Evolutionary conservation across 2,888 invertebrate species (phyloP).

Genomic region (Fragum fragum): DNA sequence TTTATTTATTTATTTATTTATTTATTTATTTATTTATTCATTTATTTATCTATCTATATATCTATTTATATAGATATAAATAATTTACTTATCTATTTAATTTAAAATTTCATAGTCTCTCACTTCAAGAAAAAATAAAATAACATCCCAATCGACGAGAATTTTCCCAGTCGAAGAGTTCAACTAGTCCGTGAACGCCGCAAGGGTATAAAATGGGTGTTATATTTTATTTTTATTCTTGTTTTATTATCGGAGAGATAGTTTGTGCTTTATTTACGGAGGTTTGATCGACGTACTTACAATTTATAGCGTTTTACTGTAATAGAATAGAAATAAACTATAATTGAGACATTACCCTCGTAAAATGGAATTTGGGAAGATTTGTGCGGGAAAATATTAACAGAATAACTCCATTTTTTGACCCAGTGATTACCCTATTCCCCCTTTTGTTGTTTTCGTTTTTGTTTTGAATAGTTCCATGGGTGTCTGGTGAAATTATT

Average conservation of each 20-base stretch:
- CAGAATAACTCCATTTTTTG: background rate
- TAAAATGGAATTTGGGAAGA: constrained; percentile 36
- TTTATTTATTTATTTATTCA: too few relatives aligned
- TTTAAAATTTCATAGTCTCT: too few relatives aligned
- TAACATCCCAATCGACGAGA: background rate
- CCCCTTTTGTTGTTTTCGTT: too few relatives aligned
- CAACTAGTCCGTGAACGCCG: constrained; percentile 36
- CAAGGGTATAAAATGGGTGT: constrained; percentile 46
- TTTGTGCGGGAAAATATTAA: constrained; percentile 1
- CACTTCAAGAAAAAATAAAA: too few relatives aligned
- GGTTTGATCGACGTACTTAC: constrained; percentile 57
- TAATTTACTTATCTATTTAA: too few relatives aligned
- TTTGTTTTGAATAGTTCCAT: too few relatives aligned
- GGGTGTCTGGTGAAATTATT: too few relatives aligned
- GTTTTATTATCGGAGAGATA: constrained; percentile 50
- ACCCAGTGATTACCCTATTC: too few relatives aligned
- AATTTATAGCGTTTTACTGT: constrained; percentile 52
- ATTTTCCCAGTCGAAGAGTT: constrained; percentile 34
- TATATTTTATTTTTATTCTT: constrained; percentile 66
- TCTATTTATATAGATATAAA: too few relatives aligned
- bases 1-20: too few relatives aligned
- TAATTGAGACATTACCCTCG: constrained; percentile 62
- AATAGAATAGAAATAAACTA: constrained; percentile 49
- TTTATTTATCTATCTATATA: too few relatives aligned
- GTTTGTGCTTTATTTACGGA: constrained; percentile 60